phyloP scores from a whole-genome alignment of 2,113 vertebrate species.

The Eudyptes chrysolophus region DNA sequence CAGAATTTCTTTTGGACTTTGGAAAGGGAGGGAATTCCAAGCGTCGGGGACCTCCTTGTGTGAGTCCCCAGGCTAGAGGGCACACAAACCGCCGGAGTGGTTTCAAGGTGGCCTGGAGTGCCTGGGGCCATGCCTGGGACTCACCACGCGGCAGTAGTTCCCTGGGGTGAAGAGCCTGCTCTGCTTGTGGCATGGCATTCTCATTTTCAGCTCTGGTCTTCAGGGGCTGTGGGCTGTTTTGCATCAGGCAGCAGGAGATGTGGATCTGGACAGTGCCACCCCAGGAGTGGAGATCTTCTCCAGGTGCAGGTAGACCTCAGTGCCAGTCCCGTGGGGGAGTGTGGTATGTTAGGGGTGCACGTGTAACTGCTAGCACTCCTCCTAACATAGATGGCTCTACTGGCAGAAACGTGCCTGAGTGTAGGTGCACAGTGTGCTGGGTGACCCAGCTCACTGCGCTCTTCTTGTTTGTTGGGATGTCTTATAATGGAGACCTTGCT shows the following conservation, averaged over 20 bases:
- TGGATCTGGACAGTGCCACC: background rate
- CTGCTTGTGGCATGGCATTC: background rate
- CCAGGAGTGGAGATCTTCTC: background rate
- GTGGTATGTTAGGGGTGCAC: fast-evolving
- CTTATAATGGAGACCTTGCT: fast-evolving
- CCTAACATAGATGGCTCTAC: background rate
- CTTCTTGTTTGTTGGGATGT: fast-evolving
- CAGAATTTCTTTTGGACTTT: background rate
- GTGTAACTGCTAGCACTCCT: background rate
- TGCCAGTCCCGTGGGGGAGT: background rate
- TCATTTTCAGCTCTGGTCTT: background rate
- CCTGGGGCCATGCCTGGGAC: background rate
- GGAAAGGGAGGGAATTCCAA: background rate
- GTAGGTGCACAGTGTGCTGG: background rate
- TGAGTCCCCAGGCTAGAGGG: background rate
- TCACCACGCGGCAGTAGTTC: fast-evolving
- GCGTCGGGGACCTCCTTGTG: fast-evolving
- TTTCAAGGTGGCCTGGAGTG: background rate
- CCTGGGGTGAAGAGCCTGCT: background rate
- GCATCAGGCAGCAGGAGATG: background rate
- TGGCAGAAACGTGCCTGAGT: background rate
- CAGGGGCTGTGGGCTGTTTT: fast-evolving
- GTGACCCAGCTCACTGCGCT: fast-evolving
- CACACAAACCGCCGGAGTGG: fast-evolving
- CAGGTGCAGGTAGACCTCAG: background rate